A percentile compares a stretch with the other conserved stretches of the same genome.
Conservation (phyloP, 1,140 invertebrate species). For the Ridgeia piscesae region DNA sequence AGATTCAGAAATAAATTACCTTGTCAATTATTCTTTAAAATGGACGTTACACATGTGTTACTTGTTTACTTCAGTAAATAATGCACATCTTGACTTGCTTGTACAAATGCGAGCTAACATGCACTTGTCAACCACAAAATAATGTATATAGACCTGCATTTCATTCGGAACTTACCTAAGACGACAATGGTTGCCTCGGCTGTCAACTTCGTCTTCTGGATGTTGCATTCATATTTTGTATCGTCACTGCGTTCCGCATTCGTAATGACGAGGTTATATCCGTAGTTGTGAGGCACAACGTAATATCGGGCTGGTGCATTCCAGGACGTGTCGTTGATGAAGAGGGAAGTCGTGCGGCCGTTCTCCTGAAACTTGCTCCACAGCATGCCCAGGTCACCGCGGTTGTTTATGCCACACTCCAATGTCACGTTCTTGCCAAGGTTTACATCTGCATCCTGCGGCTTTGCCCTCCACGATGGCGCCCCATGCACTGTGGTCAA, state of each 20-base stretch:
- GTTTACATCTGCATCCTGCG: not conserved
- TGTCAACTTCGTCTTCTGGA: not conserved
- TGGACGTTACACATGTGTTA: no score
- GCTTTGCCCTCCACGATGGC: not conserved
- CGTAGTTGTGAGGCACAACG: not conserved
- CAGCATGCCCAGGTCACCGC: not conserved
- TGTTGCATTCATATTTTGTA: not conserved
- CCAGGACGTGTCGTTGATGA: not conserved
- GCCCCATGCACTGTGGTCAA: not conserved
- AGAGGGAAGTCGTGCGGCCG: not conserved
- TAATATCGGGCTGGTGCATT: not conserved
- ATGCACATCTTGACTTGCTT: no score
- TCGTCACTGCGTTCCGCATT: not conserved
- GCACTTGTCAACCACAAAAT: no score
- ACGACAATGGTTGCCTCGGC: not conserved
- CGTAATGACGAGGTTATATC: not conserved
- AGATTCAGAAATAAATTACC: no score
- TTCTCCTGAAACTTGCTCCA: not conserved
- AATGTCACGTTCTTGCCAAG: not conserved
- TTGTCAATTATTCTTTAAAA: no score
- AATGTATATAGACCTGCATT: no score
- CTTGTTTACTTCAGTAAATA: no score
- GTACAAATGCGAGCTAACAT: no score
- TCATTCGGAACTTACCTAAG: not conserved
- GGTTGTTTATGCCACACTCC: not conserved